phyloP scores from a whole-genome alignment of 2,113 vertebrate genomes.

The Indicator indicator region DNA sequence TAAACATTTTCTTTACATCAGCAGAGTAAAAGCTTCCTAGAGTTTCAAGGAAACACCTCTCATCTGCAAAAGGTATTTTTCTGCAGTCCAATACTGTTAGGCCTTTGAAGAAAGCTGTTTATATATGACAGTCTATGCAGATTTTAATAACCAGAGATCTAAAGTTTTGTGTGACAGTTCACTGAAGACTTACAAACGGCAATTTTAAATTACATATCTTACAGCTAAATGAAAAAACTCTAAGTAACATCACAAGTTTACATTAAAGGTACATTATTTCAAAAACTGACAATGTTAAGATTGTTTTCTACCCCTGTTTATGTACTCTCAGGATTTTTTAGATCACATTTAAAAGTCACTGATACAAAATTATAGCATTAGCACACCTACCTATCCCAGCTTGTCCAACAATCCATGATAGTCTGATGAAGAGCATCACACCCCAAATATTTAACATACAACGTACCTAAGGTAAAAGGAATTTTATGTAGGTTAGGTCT shows the following conservation, averaged over 20 bases:
- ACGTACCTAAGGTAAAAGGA: constrained; percentile 85
- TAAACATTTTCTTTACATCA: not conserved
- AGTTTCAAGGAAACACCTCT: not conserved
- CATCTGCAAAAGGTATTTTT: not conserved
- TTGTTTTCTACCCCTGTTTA: not conserved
- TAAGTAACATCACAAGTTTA: not conserved
- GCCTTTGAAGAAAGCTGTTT: not conserved
- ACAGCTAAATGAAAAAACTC: not conserved
- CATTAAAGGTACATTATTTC: not conserved
- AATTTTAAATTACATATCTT: not conserved
- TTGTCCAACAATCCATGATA: constrained; percentile 98
- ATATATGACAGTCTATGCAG: not conserved
- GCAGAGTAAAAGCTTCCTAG: not conserved
- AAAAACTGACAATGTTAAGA: not conserved
- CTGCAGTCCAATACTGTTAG: not conserved
- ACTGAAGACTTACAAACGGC: not conserved
- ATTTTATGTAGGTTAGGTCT: not conserved
- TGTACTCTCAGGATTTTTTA: not conserved
- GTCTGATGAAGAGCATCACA: constrained; percentile 98
- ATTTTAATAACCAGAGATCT: not conserved
- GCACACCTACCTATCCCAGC: constrained; percentile 91
- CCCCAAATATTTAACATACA: constrained; percentile 99
- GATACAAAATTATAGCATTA: not conserved
- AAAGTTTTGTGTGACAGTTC: not conserved
- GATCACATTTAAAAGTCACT: not conserved